phyloP scores from a whole-genome alignment of 2,888 invertebrate genomes.

The Trichacis sp. region DNA sequence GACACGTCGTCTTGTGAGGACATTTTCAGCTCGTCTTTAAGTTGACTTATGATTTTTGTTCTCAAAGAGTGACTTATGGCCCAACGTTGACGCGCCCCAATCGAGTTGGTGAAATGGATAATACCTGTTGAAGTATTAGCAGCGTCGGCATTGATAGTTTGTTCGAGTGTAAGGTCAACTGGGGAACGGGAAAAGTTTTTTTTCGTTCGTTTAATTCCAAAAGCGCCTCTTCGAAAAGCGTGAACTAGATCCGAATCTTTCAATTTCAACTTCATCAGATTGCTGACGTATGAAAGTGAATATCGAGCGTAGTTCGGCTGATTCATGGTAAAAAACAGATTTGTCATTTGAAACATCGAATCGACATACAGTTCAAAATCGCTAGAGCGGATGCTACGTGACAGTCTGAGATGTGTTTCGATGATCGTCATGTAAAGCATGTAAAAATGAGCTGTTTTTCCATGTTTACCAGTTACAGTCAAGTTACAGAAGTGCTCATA shows the following conservation, averaged over 20 bases:
- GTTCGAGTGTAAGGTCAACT: constrained; percentile 47
- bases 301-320: constrained; percentile 60
- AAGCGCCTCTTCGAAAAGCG: constrained; percentile 48
- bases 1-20: not conserved
- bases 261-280: constrained; percentile 50
- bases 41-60: constrained; percentile 12
- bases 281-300: constrained; percentile 51
- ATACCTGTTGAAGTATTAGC: constrained; percentile 40
- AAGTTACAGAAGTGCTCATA: constrained; percentile 43
- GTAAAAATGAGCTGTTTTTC: constrained; percentile 43
- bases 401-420: constrained; percentile 28
- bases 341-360: constrained; percentile 30
- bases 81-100: constrained; percentile 32
- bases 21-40: not conserved
- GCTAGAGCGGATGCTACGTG: constrained; percentile 45
- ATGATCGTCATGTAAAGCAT: constrained; percentile 30
- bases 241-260: constrained; percentile 3
- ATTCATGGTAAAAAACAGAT: constrained; percentile 54
- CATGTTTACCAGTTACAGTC: constrained; percentile 36
- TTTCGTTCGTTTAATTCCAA: constrained; percentile 55
- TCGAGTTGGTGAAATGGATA: constrained; percentile 16
- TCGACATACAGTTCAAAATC: constrained; percentile 50
- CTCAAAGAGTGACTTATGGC: constrained; percentile 19
- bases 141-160: constrained; percentile 50
- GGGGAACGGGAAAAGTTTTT: constrained; percentile 46